phyloP scores from a whole-genome alignment of 35 echinoderm and acorn worm species.

The Stichopus chloronotus region DNA sequence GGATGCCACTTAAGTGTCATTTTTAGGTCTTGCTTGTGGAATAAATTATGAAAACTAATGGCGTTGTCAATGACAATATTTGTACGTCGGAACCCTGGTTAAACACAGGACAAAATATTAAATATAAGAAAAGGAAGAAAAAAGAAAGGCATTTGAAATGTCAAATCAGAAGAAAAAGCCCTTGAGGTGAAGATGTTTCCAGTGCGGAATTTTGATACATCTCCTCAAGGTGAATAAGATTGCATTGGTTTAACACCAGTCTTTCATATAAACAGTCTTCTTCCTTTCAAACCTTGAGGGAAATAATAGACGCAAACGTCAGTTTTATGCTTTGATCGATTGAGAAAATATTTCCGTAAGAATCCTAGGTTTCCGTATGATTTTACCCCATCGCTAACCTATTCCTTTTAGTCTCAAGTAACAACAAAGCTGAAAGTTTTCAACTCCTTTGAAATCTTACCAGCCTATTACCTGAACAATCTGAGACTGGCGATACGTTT shows the following conservation, averaged over 20 bases:
- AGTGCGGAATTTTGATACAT: neutral
- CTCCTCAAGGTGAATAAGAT: neutral
- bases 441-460: neutral
- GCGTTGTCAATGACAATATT: no score
- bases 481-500: no score
- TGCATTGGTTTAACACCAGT: neutral
- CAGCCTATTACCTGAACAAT: neutral
- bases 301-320: neutral
- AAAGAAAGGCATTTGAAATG: no score
- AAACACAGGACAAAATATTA: no score
- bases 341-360: constrained; percentile 5
- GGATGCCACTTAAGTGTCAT: no score
- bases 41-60: no score
- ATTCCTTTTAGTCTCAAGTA: neutral
- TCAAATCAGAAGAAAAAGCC: neutral
- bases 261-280: neutral
- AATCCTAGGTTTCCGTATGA: neutral
- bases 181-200: neutral
- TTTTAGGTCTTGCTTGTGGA: no score
- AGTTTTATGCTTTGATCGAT: neutral
- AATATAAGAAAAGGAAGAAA: no score
- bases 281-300: neutral
- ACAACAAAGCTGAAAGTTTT: neutral
- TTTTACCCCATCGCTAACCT: neutral
- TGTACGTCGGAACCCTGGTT: no score